These are phyloP conservation scores for Drosophila percnosoma DNA, from an alignment of 2,888 invertebrate genomes.

Conservation along the genomic window DNA sequence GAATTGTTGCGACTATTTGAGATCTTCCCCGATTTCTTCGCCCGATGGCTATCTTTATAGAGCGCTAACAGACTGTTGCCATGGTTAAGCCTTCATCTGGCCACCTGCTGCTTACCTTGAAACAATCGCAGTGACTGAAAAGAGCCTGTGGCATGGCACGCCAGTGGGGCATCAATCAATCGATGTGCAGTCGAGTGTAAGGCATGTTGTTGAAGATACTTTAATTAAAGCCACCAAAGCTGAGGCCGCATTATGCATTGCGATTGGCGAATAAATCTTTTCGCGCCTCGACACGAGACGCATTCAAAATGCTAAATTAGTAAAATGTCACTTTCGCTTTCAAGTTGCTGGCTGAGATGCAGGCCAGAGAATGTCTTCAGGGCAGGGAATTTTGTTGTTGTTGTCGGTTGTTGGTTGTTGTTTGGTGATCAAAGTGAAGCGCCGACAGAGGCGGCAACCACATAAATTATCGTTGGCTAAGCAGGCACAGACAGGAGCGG, in stretches of 20 bases:
- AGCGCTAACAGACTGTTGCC: slow-evolving; percentile 43
- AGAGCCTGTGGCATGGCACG: slow-evolving; percentile 20
- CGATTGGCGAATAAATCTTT: slow-evolving; percentile 67
- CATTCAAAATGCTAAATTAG: slow-evolving; percentile 80
- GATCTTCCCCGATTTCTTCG: neutral
- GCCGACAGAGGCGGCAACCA: slow-evolving; percentile 62
- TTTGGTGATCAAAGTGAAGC: slow-evolving; percentile 62
- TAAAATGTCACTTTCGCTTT: slow-evolving; percentile 80
- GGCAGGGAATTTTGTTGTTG: slow-evolving; percentile 37
- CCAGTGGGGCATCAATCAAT: slow-evolving; percentile 52
- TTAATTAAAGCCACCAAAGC: slow-evolving; percentile 58
- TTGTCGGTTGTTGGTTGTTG: slow-evolving; percentile 32
- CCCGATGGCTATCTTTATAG: slow-evolving; percentile 47
- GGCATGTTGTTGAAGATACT: slow-evolving; percentile 35
- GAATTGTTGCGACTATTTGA: neutral
- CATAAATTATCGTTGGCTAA: slow-evolving; percentile 77
- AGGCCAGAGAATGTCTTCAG: slow-evolving; percentile 23
- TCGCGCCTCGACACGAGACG: slow-evolving; percentile 58
- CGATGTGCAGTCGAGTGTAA: slow-evolving; percentile 33
- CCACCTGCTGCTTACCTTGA: slow-evolving; percentile 44
- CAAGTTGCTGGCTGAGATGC: slow-evolving; percentile 45
- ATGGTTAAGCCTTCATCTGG: neutral
- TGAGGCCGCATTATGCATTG: slow-evolving; percentile 46
- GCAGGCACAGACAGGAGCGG: slow-evolving; percentile 70
- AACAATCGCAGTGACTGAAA: neutral